A percentile compares a stretch with the other conserved stretches of the same genome.
These are phyloP conservation scores for Antitype chi DNA, from an alignment of 2,888 invertebrate genomes.

Conservation along the genomic window DNA sequence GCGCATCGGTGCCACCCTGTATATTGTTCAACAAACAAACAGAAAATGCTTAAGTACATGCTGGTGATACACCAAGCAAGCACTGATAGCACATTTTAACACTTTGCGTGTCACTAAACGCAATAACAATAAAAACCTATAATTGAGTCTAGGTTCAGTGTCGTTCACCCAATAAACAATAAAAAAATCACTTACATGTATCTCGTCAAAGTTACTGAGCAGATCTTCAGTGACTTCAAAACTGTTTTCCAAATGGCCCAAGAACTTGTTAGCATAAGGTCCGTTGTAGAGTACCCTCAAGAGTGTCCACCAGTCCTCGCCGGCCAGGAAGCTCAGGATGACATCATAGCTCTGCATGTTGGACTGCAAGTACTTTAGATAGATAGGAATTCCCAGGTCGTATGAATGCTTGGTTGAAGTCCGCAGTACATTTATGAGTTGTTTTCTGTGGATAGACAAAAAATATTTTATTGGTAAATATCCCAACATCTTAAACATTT, in stretches of 20 bases:
- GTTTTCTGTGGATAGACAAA: conserved; percentile 73
- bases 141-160: no score
- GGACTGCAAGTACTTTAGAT: conserved; percentile 83
- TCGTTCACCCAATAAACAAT: no score
- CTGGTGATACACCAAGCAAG: no score
- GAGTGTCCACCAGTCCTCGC: conserved; percentile 84
- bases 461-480: no score
- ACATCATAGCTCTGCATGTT: conserved; percentile 81
- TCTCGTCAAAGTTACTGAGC: conserved; percentile 82
- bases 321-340: conserved; percentile 80
- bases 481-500: neutral
- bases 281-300: conserved; percentile 79
- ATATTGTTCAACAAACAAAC: neutral
- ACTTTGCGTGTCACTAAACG: no score
- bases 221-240: conserved; percentile 82
- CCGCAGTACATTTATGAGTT: conserved; percentile 74
- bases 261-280: conserved; percentile 76
- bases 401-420: conserved; percentile 80
- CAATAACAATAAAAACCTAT: no score
- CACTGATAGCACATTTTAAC: no score
- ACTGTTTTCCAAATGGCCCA: conserved; percentile 79
- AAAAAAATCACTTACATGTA: conserved; percentile 82
- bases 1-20: no score
- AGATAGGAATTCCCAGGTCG: conserved; percentile 82
- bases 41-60: neutral